phyloP scores from a whole-genome alignment of 2,113 vertebrate species.

The Oncorhynchus masou region DNA sequence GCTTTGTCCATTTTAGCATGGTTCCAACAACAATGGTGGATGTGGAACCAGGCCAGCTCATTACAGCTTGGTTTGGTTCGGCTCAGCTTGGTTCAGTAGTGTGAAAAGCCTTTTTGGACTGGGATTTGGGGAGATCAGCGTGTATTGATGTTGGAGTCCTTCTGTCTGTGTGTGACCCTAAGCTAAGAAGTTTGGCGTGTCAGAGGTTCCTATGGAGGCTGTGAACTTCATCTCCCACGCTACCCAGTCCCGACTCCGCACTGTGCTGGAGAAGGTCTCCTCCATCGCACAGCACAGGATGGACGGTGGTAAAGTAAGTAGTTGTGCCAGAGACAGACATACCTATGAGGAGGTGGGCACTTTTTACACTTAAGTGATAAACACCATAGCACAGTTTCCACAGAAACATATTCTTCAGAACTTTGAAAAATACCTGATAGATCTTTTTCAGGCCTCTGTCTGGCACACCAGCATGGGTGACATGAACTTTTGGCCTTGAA shows the following conservation, averaged over 20 bases:
- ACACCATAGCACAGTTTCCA: slow-evolving; percentile 34
- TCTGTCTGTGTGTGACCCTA: slow-evolving; percentile 39
- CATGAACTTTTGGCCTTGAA: slow-evolving; percentile 37
- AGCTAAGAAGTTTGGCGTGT: slow-evolving; percentile 85
- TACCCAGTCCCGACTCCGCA: slow-evolving; percentile 78
- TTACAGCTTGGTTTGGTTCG: no score
- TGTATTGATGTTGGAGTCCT: not conserved
- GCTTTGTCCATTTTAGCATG: no score
- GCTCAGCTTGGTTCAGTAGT: no score
- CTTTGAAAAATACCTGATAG: slow-evolving; percentile 1
- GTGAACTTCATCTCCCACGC: slow-evolving; percentile 86
- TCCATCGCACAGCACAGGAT: slow-evolving; percentile 83
- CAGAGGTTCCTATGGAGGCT: slow-evolving; percentile 81
- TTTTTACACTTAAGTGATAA: slow-evolving; percentile 38
- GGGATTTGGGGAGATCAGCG: not conserved
- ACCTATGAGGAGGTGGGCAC: not conserved
- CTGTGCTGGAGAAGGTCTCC: slow-evolving; percentile 83
- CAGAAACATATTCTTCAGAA: slow-evolving; percentile 28
- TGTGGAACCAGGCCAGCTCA: no score
- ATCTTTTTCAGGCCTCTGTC: not conserved
- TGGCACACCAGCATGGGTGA: slow-evolving; percentile 5
- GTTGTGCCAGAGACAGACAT: slow-evolving; percentile 4
- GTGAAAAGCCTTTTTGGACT: not conserved
- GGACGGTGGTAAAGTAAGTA: slow-evolving; percentile 81
- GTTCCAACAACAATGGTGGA: no score